phyloP scores from a whole-genome alignment of 2,888 invertebrate genomes.

The Aelia acuminata region DNA sequence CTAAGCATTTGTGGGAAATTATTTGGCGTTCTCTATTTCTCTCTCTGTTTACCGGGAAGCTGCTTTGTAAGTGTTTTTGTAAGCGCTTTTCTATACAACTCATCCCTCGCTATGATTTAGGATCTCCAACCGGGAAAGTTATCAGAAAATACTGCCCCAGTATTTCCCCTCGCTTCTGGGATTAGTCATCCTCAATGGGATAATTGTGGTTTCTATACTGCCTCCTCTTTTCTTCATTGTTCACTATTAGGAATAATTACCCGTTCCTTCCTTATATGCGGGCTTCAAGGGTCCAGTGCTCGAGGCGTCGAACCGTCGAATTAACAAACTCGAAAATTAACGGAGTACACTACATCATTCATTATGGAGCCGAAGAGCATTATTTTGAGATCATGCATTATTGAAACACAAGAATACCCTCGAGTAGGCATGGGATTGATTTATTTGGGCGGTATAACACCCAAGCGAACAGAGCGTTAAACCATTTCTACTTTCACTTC shows the following conservation, averaged over 20 bases:
- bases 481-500: too few relatives aligned
- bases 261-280: neutral
- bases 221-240: neutral
- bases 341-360: too few relatives aligned
- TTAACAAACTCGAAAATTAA: too few relatives aligned
- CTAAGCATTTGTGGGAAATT: slow-evolving; percentile 20
- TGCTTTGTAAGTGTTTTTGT: slow-evolving; percentile 41
- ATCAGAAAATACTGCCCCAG: slow-evolving; percentile 2
- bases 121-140: neutral
- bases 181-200: neutral
- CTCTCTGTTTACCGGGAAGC: neutral
- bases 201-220: neutral
- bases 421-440: too few relatives aligned
- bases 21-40: neutral
- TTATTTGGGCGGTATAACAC: too few relatives aligned
- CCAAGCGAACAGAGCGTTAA: too few relatives aligned
- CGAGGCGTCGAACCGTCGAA: too few relatives aligned
- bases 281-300: neutral
- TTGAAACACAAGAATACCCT: too few relatives aligned
- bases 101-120: neutral
- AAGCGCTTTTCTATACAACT: slow-evolving; percentile 30
- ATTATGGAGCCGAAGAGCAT: too few relatives aligned
- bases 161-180: neutral
- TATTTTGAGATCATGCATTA: too few relatives aligned
- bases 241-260: neutral